phyloP scores from a whole-genome alignment of 2,797 vertebrate genomes.

The Vultur gryphus region DNA sequence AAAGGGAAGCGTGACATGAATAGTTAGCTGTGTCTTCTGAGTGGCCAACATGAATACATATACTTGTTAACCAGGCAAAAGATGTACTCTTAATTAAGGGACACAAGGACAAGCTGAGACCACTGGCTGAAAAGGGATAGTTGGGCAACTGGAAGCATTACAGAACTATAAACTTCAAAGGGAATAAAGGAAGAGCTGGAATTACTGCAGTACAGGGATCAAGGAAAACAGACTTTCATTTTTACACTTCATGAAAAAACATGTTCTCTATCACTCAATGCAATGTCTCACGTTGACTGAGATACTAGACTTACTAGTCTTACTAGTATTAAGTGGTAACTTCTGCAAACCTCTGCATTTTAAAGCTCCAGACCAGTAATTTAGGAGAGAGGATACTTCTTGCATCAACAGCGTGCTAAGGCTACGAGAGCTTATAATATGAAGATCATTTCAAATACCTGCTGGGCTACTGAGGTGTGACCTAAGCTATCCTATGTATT shows the following conservation, averaged over 20 bases:
- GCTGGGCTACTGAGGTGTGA: background rate
- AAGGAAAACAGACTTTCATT: background rate
- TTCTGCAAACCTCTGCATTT: background rate
- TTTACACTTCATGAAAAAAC: background rate
- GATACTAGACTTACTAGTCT: background rate
- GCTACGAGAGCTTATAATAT: background rate
- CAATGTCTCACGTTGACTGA: background rate
- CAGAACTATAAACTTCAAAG: background rate
- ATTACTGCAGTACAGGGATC: background rate
- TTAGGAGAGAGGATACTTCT: background rate
- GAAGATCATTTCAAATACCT: background rate
- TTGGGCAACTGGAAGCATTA: background rate
- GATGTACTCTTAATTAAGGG: background rate
- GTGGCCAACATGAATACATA: background rate
- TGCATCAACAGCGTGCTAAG: background rate
- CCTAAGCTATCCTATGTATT: background rate
- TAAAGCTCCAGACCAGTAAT: background rate
- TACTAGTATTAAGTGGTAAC: background rate
- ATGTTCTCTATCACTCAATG: fast-evolving
- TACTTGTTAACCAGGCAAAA: background rate
- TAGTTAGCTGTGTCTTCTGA: background rate
- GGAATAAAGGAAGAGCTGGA: background rate
- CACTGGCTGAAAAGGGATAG: background rate
- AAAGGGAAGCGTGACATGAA: background rate
- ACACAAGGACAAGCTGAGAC: background rate